Evolutionary conservation across 2,113 vertebrate genomes (phyloP), one percentile per base, ranked within the genome.

Genomic region (Callipepla squamata): DNA sequence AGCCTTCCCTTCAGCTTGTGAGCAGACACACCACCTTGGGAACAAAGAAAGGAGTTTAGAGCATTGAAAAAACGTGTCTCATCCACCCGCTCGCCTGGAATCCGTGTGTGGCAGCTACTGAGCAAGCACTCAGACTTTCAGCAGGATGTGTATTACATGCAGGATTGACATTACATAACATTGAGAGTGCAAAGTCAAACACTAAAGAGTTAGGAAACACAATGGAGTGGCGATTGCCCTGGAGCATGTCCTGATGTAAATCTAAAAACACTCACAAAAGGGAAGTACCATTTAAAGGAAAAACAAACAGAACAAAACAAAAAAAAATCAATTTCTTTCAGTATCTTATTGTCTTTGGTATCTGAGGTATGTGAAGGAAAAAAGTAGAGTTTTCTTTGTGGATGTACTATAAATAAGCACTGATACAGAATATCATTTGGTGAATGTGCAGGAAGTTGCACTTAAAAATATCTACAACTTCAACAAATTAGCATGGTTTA

Each of bases 1-100:
- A 12, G 34, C 19, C 8, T 57, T 53, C 5, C 15, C 17, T 88
- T 55, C 47, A 69, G 40, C 12, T 79, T 51, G 4, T 48, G 68
- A 83, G 65, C 36, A 62, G 40, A 42, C 55, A 10, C 0, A 0
- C 28, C 1, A 1, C 28, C 61, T 58, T 0, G 0, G 53, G 75
- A 80, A 58, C 59, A 1, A 3, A 68, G 51, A 65, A 89, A 82
- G 11, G 50, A 19, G 1, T 44, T 59, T 0, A 0, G 21, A 80
- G 14, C 8, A 45, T 14, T 70, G 11, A 38, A 55, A 62, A 65
- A 7, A 58, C 58, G 55, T 3, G 9, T 2, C 30, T 78, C 7
- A 3, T 61, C 87, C 40, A 57, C 32, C 57, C 30, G 20, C 28
- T 58, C 34, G 15, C 55, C 61, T 65, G 70, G 30, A 89, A 53